Evolutionary conservation across 2,797 vertebrate genomes (phyloP).

Genomic region (Sebastes oblongus): DNA sequence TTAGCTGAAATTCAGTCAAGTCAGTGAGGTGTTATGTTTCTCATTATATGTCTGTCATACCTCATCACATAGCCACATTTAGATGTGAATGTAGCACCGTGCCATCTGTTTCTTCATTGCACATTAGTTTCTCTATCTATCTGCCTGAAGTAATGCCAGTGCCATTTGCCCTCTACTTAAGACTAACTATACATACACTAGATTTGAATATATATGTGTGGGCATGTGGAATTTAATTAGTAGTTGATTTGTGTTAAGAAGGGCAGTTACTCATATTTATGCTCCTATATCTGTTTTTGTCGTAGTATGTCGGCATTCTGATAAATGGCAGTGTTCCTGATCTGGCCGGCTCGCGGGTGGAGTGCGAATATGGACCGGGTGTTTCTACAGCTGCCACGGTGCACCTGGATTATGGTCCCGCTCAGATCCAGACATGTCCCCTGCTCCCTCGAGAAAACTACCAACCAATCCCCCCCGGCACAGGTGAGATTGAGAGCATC

Average conservation of each 20-base stretch:
- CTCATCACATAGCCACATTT: constrained; percentile 65
- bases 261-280: constrained; percentile 24
- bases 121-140: constrained; percentile 39
- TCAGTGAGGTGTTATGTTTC: constrained; percentile 70
- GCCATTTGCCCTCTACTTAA: constrained; percentile 10
- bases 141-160: constrained; percentile 28
- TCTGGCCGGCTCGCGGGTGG: constrained; percentile 86
- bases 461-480: constrained; percentile 77
- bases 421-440: constrained; percentile 91
- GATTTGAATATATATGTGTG: constrained; percentile 10
- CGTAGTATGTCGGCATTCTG: constrained; percentile 90
- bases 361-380: constrained; percentile 89
- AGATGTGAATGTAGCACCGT: constrained; percentile 59
- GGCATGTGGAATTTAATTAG: background rate
- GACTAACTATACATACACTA: background rate
- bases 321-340: constrained; percentile 93
- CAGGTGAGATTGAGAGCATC: constrained; percentile 80
- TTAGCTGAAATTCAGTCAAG: constrained; percentile 55
- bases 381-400: constrained; percentile 86
- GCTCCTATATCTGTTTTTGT: constrained; percentile 14
- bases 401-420: constrained; percentile 82
- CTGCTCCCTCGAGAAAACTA: constrained; percentile 86
- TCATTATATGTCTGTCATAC: constrained; percentile 71
- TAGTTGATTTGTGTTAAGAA: constrained; percentile 15
- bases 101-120: constrained; percentile 72